phyloP scores from a whole-genome alignment of 2,888 invertebrate genomes.

The Chaitophorus viminalis region DNA sequence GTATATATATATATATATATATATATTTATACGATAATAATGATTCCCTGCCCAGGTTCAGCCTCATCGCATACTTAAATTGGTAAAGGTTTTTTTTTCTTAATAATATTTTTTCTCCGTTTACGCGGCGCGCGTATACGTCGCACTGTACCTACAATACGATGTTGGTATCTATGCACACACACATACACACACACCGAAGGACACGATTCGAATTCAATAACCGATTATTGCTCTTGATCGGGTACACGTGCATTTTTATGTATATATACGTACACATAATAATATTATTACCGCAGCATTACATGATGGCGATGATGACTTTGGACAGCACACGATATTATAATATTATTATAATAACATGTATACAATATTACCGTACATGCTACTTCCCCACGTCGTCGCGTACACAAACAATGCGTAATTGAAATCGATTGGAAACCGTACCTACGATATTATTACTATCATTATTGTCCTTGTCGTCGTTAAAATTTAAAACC shows the following conservation, averaged over 20 bases:
- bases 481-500: not conserved
- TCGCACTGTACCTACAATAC: too few species aligned
- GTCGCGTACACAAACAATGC: constrained; percentile 23
- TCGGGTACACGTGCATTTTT: constrained; percentile 12
- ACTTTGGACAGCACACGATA: not conserved
- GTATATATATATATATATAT: not conserved
- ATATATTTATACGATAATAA: not conserved
- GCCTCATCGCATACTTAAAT: constrained; percentile 53
- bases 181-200: too few species aligned
- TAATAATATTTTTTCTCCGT: constrained; percentile 35
- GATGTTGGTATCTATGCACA: too few species aligned
- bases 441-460: not conserved
- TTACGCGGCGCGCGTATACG: not conserved
- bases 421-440: constrained; percentile 40
- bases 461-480: not conserved
- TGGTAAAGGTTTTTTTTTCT: constrained; percentile 39
- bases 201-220: constrained; percentile 59
- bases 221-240: constrained; percentile 59
- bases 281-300: not conserved
- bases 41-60: constrained; percentile 33
- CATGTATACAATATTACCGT: not conserved
- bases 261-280: not conserved
- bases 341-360: not conserved
- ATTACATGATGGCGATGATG: not conserved
- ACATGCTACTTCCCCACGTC: not conserved